Evolutionary conservation across 1,140 invertebrate species (phyloP).

Genomic region (Drosophila sp.): DNA sequence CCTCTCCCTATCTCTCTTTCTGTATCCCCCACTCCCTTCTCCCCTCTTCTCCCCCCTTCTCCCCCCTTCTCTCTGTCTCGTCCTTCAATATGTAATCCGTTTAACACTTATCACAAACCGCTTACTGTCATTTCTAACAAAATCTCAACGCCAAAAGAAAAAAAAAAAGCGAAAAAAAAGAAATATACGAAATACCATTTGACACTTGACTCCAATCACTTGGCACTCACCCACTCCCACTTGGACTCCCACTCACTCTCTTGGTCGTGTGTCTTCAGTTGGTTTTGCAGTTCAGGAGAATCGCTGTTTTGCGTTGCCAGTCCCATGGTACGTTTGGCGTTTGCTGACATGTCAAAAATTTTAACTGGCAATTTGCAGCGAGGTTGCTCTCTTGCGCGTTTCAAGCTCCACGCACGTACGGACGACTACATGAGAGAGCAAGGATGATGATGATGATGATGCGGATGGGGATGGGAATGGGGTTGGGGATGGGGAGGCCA

Average conservation of each 20-base stretch:
- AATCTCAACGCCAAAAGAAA: constrained; percentile 3
- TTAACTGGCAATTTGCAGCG: constrained; percentile 37
- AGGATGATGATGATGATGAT: neutral
- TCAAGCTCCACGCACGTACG: constrained; percentile 24
- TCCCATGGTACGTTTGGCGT: constrained; percentile 17
- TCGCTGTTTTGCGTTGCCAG: constrained; percentile 9
- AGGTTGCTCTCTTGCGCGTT: constrained; percentile 11
- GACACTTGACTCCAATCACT: constrained; percentile 21
- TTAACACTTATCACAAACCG: constrained; percentile 13
- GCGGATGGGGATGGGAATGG: neutral
- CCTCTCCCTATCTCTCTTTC: neutral
- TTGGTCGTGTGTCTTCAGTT: no score
- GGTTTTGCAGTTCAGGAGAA: neutral
- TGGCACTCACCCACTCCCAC: neutral
- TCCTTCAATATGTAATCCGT: constrained; percentile 18
- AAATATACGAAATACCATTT: constrained; percentile 16
- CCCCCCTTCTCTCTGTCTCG: neutral
- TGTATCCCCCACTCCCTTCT: neutral
- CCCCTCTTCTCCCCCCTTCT: neutral
- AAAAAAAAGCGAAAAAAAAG: neutral
- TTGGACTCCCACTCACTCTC: neutral
- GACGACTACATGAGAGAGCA: constrained; percentile 1
- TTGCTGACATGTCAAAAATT: constrained; percentile 37
- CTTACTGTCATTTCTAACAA: constrained; percentile 23
- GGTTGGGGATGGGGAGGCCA: neutral